Conservation (phyloP, 2,797 vertebrate genomes). For the Novumbra hubbsi region DNA sequence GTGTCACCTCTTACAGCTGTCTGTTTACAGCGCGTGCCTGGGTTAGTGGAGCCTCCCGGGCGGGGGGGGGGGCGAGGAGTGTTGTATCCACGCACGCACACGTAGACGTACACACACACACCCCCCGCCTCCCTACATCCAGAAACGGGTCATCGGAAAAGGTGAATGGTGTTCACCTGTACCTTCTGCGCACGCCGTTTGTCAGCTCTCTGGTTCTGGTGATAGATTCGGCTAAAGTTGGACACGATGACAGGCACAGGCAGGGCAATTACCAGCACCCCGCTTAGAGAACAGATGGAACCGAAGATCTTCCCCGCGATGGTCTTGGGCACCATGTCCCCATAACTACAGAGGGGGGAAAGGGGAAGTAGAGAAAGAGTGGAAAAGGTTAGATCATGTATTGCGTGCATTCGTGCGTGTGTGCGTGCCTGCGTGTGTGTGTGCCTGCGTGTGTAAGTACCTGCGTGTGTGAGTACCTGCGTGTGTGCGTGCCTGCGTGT, state of each 20-base stretch:
- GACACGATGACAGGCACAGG: slow-evolving; percentile 97
- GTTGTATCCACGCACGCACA: slow-evolving; percentile 3
- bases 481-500: neutral
- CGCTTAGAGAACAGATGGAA: slow-evolving; percentile 96
- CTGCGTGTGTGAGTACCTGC: too few relatives aligned
- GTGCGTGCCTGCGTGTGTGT: neutral
- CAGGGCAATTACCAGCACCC: slow-evolving; percentile 95
- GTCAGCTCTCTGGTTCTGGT: slow-evolving; percentile 97
- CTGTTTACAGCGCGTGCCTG: slow-evolving; percentile 36
- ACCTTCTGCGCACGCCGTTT: slow-evolving; percentile 97
- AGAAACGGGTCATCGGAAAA: slow-evolving; percentile 19
- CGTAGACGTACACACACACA: slow-evolving; percentile 13
- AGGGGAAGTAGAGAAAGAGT: slow-evolving; percentile 5
- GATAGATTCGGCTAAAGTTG: slow-evolving; percentile 99
- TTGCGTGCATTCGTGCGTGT: neutral
- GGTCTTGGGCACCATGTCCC: slow-evolving; percentile 99
- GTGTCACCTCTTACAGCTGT: neutral
- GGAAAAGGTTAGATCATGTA: neutral
- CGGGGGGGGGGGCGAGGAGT: slow-evolving; percentile 12
- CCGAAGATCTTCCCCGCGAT: slow-evolving; percentile 98
- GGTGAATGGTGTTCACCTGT: slow-evolving; percentile 47
- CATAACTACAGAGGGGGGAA: slow-evolving; percentile 76
- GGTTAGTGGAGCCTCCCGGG: slow-evolving; percentile 27
- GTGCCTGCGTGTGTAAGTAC: slow-evolving; percentile 1
- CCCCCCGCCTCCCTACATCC: slow-evolving; percentile 28